Evolutionary conservation across 2,797 vertebrate genomes (phyloP).

Genomic region (Zenarchopterus dispar): DNA sequence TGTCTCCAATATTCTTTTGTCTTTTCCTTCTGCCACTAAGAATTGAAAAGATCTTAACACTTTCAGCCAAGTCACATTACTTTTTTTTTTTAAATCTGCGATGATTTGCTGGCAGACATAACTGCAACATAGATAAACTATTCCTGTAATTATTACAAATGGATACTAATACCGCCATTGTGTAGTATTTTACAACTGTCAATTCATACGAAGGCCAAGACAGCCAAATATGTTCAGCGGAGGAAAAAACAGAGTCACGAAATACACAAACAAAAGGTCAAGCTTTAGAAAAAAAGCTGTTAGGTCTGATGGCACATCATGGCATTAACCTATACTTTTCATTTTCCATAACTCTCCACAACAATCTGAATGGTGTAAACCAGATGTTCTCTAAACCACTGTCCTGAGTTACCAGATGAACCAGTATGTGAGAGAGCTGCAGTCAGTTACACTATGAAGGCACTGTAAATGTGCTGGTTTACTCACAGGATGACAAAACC

Average conservation of each 20-base stretch:
- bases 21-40: slow-evolving; percentile 22
- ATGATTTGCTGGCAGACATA: slow-evolving; percentile 39
- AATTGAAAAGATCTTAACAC: slow-evolving; percentile 6
- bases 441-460: slow-evolving; percentile 47
- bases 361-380: slow-evolving; percentile 35
- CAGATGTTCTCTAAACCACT: slow-evolving; percentile 52
- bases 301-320: slow-evolving; percentile 21
- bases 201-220: slow-evolving; percentile 26
- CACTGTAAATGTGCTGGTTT: slow-evolving; percentile 28
- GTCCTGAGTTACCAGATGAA: slow-evolving; percentile 41
- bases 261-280: slow-evolving; percentile 15
- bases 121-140: slow-evolving; percentile 42
- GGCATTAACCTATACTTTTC: slow-evolving; percentile 22
- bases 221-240: slow-evolving; percentile 9
- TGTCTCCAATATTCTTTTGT: not conserved
- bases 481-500: slow-evolving; percentile 8
- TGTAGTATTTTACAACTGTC: not conserved
- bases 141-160: not conserved
- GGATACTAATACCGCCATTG: too few relatives aligned
- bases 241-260: not conserved
- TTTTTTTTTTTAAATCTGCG: slow-evolving; percentile 41
- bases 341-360: slow-evolving; percentile 32
- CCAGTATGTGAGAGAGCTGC: slow-evolving; percentile 27
- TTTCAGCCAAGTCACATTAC: slow-evolving; percentile 14
- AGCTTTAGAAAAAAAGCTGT: slow-evolving; percentile 24